Evolutionary conservation across 1,140 invertebrate species (phyloP), one percentile per base, ranked within the genome.

Genomic region (Zaprionus gabonicus): DNA sequence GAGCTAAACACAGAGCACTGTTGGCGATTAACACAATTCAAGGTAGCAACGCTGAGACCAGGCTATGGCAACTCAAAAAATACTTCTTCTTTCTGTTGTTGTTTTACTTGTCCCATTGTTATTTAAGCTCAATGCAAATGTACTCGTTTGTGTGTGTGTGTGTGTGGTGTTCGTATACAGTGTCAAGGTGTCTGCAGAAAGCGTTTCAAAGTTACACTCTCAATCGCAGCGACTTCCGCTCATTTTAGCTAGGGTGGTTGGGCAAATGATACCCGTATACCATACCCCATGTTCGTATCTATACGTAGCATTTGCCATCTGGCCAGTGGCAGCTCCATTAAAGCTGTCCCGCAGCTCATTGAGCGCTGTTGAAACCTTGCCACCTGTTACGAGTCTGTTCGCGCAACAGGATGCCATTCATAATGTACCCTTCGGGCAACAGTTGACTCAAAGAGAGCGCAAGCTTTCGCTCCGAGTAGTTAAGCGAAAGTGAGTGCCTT

Each of bases 351-450:
- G 44, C 68, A 34, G 5, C 41, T 1, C 44, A 44, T 62, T 62
- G 70, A 68, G 75, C 62, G n/a, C 41, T 12, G 12, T 46, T 31
- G 23, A 46, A 76, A 75, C 81, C 81, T 88, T 90, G 67, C 85
- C 85, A 88, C 85, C 85, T 88, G 85, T 88, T 88, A 88, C 88
- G 55, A 76, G 68, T 76, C 65, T 53, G 38, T 69, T 75, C 72
- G 74, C 85, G 85, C 85, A 88, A 88, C 85, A 88, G 85, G 84
- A 88, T 82, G 85, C 85, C 85, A 88, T 88, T 88, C 85, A 88
- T 88, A 82, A 85, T 71, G 69, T 27, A 75, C 60, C 17, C 55
- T 69, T 25, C 12, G 23, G 25, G 10, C 4, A 1, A 80, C 53
- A 60, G 62, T 41, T 27, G 60, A 78, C 58, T 23, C 58, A 68